Base-by-base conservation (phyloP, 1,140 invertebrate genomes). In the Sweltsa coloradensis region DNA sequence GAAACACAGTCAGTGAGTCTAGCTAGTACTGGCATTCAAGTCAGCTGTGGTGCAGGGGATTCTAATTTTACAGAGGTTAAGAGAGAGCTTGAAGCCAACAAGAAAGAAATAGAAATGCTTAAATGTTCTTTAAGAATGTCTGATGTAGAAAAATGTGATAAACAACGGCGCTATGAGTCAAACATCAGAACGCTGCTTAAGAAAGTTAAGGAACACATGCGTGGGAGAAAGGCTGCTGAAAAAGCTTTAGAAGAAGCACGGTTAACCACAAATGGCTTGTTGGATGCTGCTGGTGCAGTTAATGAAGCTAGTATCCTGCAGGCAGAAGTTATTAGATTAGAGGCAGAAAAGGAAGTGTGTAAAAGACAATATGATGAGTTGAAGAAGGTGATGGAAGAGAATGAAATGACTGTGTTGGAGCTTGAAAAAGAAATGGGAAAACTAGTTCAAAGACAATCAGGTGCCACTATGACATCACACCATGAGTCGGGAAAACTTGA, bases 131-230 rank as follows among this genome's bases (percentile, higher is more conserved):
- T 50, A 18, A 18, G 29, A 34, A 48, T 29, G 19, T 39, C 27
- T 14, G 41, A 48, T 7, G 23, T 24, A 18, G 50, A 55, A 41
- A 27, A 44, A 45, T 21, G 11, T 19, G 50, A 57, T 36, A 52
- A 49, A 41, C 45, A 41, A 16, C 34, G 49, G 27, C 21, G 47
- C 11, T 57, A 53, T 46, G 53, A 59, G 29, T 54, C 55, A 6
- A 58, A 57, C 43, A 42, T 63, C 16, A 55, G 57, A 23, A 44
- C 55, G 13, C 51, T 66, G 23, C 56, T 65, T 40, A 57, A 55
- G 36, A 65, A 67, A 41, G 46, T 66, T 18, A 57, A 57, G 18
- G 56, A 64, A 34, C 42, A 45, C 16, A 51, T 53, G 47, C 50
- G 55, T 7, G 55, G 56, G 23, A 59, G 61, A 47, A 56, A 55